Base-by-base conservation (phyloP, 2,888 invertebrate species). In the Brachyptera putata region DNA sequence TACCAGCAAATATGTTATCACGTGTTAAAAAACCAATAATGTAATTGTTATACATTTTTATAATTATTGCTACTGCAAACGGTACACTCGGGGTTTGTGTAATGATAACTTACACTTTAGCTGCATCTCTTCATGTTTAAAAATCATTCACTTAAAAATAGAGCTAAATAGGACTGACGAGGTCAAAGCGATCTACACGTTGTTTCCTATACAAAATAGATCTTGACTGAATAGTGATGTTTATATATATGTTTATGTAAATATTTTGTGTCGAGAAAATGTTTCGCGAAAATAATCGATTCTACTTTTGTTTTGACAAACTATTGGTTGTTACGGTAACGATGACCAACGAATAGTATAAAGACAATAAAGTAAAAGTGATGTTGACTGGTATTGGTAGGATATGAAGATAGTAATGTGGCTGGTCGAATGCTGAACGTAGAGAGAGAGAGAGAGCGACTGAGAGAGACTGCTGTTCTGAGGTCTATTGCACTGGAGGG, bases 11-110 rank as follows among this genome's bases (percentile, higher is more conserved):
- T 64, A 63, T 59, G 53, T 30, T 61, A 58, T 61, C 63, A 63
- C 62, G 53, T 62, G 56, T 57, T 50, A 56, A 64, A 53, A 64
- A 64, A 60, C 43, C 56, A 61, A 49, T 59, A 57, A 56, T 49
- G 57, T 63, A 30, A 24, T 21, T 41, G 24, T 55, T 22, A 49
- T 25, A 59, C 22, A 53, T 59, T 34, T n/a, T 39, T 55, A 56
- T 55, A 61, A 62, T 65, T 65, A 65, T 65, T 65, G 65, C 65
- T 65, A 62, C 63, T 59, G 63, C 62, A 63, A 64, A 60, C 50
- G 61, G 59, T 59, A 60, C 61, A 64, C 53, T 61, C 61, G 63
- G 58, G 61, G 58, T 61, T 61, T 46, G 41, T 49, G 34, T 34
- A 48, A 61, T 56, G 34, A 48, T 56, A 58, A 56, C 57, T 55